Base-by-base conservation (phyloP, 2,888 invertebrate species). In the Seira sanloemensis region DNA sequence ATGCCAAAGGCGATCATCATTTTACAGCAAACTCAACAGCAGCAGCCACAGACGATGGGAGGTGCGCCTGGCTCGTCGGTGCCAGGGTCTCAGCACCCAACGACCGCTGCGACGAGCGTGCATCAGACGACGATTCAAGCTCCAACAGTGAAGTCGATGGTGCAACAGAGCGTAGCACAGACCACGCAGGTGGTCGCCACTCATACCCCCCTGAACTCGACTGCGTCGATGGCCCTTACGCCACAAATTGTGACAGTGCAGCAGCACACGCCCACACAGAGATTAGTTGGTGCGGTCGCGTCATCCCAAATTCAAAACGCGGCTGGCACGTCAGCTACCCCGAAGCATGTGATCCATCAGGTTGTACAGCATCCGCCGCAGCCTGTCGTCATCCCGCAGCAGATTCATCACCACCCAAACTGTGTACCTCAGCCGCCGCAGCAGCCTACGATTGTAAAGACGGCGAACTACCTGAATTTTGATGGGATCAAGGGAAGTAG, bases 31-130 rank as follows among this genome's bases (percentile, higher is more conserved):
- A 83, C 68, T 21, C 85, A 74, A 25, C 87, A 87, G 27, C 86
- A 84, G 65, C 83, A 76, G 19, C 84, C 73, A 9, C 19, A 68
- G 58, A 9, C 76, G 2, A 71, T 71, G 18, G 87, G 68, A 81
- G 79, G 62, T 85, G 71, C 72, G 68, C 84, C 68, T 79, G 85
- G 12, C 74, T 65, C 88, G 88, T 88, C 92, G 90, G 92, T 90
- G 71, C 62, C 62, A 21, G 16, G 1, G 62, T 23, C 88, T 90
- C 78, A 89, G 90, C 71, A 77, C 72, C 73, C n/a, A 66, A 19
- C 69, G 1, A 37, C 72, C 37, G 21, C 23, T n/a, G 21, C 21
- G 1, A 80, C 84, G n/a, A 88, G 90, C 23, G 67, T 27, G 21
- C 65, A 50, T n/a, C 50, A 50, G 16, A 12, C 2, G 1, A 12